These are phyloP conservation scores for Astreopora myriophthalma DNA, from an alignment of 64 coral and sea anemone genomes.

Conservation along the genomic window DNA sequence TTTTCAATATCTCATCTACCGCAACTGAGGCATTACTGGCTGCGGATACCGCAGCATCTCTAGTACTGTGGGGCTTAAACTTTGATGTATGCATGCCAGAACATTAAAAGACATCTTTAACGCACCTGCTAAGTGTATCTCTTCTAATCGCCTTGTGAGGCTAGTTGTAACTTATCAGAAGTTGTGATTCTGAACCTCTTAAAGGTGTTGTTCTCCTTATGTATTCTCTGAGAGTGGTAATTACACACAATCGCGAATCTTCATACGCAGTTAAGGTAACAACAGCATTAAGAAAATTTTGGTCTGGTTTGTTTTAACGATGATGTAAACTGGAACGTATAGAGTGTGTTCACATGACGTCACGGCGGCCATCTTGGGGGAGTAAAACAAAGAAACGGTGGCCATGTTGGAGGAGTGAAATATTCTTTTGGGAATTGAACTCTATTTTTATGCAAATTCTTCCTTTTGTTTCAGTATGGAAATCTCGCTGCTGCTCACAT, in stretches of 20 bases:
- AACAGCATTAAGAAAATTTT: neutral
- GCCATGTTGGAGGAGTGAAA: no score
- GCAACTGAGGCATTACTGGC: neutral
- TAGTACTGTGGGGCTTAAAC: neutral
- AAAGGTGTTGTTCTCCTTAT: conserved; percentile 36
- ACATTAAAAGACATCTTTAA: no score
- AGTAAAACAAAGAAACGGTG: no score
- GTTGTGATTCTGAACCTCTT: conserved; percentile 3
- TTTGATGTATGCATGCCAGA: no score
- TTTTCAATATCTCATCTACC: neutral
- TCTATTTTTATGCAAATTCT: no score
- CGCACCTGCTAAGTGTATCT: no score
- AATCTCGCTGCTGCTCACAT: no score
- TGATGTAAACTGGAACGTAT: neutral
- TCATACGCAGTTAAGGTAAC: neutral
- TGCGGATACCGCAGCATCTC: neutral
- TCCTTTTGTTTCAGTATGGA: no score
- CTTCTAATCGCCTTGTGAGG: no score
- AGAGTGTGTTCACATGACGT: no score
- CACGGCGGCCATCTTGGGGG: no score
- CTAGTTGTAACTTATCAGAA: conserved; percentile 32
- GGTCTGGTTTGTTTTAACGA: conserved; percentile 7
- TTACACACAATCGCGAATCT: neutral
- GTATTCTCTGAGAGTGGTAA: conserved; percentile 51
- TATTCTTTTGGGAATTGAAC: no score